Evolutionary conservation across 2,888 invertebrate genomes (phyloP).

Genomic region (Anorthoa munda): DNA sequence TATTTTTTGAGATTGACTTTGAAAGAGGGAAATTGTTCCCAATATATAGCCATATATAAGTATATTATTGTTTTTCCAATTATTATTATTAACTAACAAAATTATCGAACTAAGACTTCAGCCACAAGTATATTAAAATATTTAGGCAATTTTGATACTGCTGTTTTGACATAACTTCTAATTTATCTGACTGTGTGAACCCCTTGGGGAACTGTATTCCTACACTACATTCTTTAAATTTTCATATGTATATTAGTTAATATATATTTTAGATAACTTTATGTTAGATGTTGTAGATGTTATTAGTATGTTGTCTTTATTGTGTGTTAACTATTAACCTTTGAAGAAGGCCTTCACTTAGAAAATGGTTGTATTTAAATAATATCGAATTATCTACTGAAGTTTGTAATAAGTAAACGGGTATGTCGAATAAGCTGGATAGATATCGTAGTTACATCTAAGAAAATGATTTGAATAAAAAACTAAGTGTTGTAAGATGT

Average conservation of each 20-base stretch:
- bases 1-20: conserved; percentile 57
- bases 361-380: conserved; percentile 55
- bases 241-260: conserved; percentile 38
- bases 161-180: conserved; percentile 37
- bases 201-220: conserved; percentile 49
- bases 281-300: conserved; percentile 54
- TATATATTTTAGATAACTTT: conserved; percentile 56
- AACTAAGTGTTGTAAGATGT: conserved; percentile 46
- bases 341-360: conserved; percentile 53
- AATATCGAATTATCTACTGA: conserved; percentile 52
- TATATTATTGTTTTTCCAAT: conserved; percentile 19
- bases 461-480: conserved; percentile 37
- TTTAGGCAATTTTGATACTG: conserved; percentile 37
- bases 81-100: conserved; percentile 22
- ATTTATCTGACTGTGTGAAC: conserved; percentile 32
- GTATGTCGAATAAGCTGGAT: conserved; percentile 54
- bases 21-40: conserved; percentile 9
- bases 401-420: conserved; percentile 53
- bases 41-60: conserved; percentile 35
- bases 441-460: conserved; percentile 38
- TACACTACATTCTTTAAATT: conserved; percentile 55
- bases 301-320: conserved; percentile 49
- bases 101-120: conserved; percentile 51
- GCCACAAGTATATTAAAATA: conserved; percentile 21
- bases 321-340: conserved; percentile 43